Evolutionary conservation across 2,113 vertebrate species (phyloP).

Genomic region (Poeciliopsis retropinna): DNA sequence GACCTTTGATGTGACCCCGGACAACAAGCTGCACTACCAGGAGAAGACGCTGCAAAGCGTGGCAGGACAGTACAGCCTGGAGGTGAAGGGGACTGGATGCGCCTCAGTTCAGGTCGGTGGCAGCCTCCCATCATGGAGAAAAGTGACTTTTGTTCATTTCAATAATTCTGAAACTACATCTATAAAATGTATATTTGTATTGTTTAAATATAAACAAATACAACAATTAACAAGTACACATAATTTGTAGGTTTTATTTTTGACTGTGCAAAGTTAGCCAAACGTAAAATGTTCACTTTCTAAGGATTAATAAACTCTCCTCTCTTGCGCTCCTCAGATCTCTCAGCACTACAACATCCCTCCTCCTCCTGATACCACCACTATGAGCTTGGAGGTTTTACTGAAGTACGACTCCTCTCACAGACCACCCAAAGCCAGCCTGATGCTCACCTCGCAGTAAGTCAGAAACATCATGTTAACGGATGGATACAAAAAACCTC

Average conservation of each 20-base stretch:
- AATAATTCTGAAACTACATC: neutral
- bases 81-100: slow-evolving; percentile 78
- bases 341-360: slow-evolving; percentile 72
- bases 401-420: slow-evolving; percentile 25
- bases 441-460: slow-evolving; percentile 31
- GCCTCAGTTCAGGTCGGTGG: slow-evolving; percentile 77
- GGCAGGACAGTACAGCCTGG: slow-evolving; percentile 73
- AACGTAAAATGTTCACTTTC: too few relatives aligned
- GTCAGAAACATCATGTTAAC: neutral
- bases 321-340: slow-evolving; percentile 44
- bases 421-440: slow-evolving; percentile 13
- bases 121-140: neutral
- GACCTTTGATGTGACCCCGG: slow-evolving; percentile 78
- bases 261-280: too few relatives aligned
- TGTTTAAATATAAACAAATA: too few relatives aligned
- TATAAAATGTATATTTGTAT: too few relatives aligned
- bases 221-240: too few relatives aligned
- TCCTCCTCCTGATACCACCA: slow-evolving; percentile 28
- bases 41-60: slow-evolving; percentile 68
- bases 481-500: neutral
- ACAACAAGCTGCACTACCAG: slow-evolving; percentile 87
- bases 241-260: too few relatives aligned
- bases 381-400: slow-evolving; percentile 33
- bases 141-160: neutral
- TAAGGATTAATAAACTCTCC: neutral